Evolutionary conservation across 2,797 vertebrate genomes (phyloP), one percentile per base, ranked within the genome.

Genomic region (Centropyge bicolor): DNA sequence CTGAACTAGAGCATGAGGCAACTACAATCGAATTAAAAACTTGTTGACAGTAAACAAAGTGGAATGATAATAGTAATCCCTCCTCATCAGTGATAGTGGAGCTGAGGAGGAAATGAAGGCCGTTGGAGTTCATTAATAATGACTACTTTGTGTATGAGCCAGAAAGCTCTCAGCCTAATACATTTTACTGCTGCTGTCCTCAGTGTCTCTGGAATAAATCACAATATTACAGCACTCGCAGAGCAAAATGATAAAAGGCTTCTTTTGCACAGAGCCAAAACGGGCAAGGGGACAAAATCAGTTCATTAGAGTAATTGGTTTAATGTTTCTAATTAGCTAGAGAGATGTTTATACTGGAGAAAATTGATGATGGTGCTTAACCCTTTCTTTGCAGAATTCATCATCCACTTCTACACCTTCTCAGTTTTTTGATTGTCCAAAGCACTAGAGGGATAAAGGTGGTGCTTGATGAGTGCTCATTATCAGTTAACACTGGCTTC

Each of bases 271-370:
- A 63, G 69, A 80, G 70, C 81, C 73, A 19, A 64, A 81, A 76
- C 6, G 63, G 76, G 88, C 66, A 88, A 52, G 66, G 55, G 76
- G 64, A 84, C 80, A 41, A 73, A 82, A 73, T 86, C 80, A 74
- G 86, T 93, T 94, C 88, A 94, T 95, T 92, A 93, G 68, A 81
- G 71, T 92, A 91, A 94, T 92, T 92, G 89, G 65, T 91, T 93
- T 85, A 86, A 86, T 88, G 82, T 86, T 90, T 91, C 76, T 89
- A 93, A 94, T 93, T 89, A 85, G 60, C 69, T 81, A 56, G 64
- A 90, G 77, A 85, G 71, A 88, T 86, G 74, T 91, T 87, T 88
- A 74, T 82, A 41, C 59, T 31, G 59, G 57, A 67, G 31, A 16
- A 68, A 83, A 78, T 75, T 73, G 65, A 82, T 82, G 73, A 64